Conservation (phyloP, 2,797 vertebrate species). For the Cynodonichthys magdalenae region DNA sequence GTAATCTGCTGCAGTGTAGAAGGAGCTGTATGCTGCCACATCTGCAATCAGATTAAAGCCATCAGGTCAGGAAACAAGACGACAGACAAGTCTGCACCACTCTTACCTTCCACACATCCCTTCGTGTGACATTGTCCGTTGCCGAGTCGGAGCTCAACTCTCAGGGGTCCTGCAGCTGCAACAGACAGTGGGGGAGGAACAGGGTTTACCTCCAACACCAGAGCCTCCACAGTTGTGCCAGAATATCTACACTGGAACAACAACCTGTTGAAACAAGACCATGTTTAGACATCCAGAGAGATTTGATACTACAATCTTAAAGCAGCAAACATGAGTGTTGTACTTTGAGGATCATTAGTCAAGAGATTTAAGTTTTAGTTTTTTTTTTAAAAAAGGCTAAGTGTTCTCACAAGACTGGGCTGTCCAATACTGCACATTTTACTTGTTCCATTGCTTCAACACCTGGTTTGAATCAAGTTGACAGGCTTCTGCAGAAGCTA, state of each 20-base stretch:
- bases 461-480: too few species aligned
- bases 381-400: too few species aligned
- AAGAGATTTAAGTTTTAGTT: too few species aligned
- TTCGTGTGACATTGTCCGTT: constrained; percentile 73
- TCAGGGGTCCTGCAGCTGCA: constrained; percentile 61
- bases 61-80: background rate
- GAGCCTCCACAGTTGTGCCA: constrained; percentile 55
- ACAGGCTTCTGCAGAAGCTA: too few species aligned
- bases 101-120: constrained; percentile 74
- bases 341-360: too few species aligned
- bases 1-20: constrained; percentile 72
- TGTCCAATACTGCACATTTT: too few species aligned
- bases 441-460: too few species aligned
- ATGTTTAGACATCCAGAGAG: background rate
- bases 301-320: too few species aligned
- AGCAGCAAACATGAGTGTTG: too few species aligned
- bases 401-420: too few species aligned
- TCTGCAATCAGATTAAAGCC: constrained; percentile 41
- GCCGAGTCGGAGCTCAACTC: constrained; percentile 75
- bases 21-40: constrained; percentile 67
- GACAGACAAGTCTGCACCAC: background rate
- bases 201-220: constrained; percentile 68
- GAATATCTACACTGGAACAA: constrained; percentile 80
- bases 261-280: constrained; percentile 56
- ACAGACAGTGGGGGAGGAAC: constrained; percentile 69